phyloP scores from a whole-genome alignment of 2,797 vertebrate genomes.

The Gymnocypris eckloni region DNA sequence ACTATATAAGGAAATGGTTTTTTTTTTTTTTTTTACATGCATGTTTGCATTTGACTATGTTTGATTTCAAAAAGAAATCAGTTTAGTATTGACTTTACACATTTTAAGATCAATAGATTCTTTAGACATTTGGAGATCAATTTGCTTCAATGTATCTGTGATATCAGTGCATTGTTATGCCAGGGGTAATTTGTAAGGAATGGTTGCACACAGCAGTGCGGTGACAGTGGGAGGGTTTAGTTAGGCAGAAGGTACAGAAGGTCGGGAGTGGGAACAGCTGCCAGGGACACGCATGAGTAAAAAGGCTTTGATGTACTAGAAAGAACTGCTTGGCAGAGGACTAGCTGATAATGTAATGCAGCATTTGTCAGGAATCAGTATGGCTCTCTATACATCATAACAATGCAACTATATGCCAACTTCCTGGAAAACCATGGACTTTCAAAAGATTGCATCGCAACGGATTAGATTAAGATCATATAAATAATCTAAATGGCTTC shows the following conservation, averaged over 20 bases:
- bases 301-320: constrained; percentile 36
- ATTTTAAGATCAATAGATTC: too few species aligned
- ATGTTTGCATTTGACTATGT: background rate
- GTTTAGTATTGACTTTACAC: background rate
- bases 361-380: constrained; percentile 10
- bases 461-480: background rate
- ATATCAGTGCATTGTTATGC: constrained; percentile 1
- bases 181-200: background rate
- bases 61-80: background rate
- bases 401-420: background rate
- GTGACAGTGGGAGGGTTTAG: constrained; percentile 7
- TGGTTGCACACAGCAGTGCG: background rate
- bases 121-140: too few species aligned
- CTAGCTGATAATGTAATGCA: constrained; percentile 16
- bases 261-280: constrained; percentile 40
- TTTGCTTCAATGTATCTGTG: background rate
- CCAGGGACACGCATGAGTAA: constrained; percentile 13
- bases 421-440: background rate
- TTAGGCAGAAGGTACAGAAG: constrained; percentile 35
- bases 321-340: constrained; percentile 17
- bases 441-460: background rate
- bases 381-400: background rate
- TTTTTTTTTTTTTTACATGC: background rate
- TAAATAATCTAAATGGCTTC: background rate
- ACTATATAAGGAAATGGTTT: too few species aligned